Conservation (phyloP, 2,888 invertebrate genomes). For the Salticus scenicus region DNA sequence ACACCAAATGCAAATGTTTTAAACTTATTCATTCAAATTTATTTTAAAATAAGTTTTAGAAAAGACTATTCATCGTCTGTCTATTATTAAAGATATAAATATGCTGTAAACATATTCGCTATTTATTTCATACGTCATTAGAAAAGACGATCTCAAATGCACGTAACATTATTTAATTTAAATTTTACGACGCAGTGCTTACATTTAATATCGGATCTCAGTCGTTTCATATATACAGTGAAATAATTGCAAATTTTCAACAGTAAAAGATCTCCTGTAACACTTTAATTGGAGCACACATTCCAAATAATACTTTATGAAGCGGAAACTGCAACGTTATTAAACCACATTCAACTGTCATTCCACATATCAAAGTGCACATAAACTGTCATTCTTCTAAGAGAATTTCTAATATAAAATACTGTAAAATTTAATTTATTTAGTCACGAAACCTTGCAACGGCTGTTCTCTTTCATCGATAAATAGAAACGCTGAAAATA, state of each 20-base stretch:
- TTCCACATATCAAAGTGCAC: not conserved
- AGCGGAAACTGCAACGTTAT: not conserved
- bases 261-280: not conserved
- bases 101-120: too few relatives aligned
- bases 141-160: too few relatives aligned
- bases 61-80: too few relatives aligned
- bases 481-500: not conserved
- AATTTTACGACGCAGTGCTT: too few relatives aligned
- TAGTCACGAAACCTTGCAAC: not conserved
- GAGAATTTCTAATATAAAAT: not conserved
- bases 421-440: not conserved
- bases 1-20: too few relatives aligned
- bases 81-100: too few relatives aligned
- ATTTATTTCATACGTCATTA: too few relatives aligned
- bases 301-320: not conserved
- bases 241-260: not conserved
- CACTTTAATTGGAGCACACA: not conserved
- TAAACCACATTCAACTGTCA: conserved; percentile 3
- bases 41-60: too few relatives aligned
- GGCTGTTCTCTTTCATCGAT: not conserved
- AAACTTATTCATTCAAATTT: too few relatives aligned
- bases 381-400: conserved; percentile 2
- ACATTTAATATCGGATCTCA: too few relatives aligned
- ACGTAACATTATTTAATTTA: too few relatives aligned
- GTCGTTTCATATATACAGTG: not conserved